Conservation (phyloP, 1,140 invertebrate genomes). For the Pseudoatta argentina region DNA sequence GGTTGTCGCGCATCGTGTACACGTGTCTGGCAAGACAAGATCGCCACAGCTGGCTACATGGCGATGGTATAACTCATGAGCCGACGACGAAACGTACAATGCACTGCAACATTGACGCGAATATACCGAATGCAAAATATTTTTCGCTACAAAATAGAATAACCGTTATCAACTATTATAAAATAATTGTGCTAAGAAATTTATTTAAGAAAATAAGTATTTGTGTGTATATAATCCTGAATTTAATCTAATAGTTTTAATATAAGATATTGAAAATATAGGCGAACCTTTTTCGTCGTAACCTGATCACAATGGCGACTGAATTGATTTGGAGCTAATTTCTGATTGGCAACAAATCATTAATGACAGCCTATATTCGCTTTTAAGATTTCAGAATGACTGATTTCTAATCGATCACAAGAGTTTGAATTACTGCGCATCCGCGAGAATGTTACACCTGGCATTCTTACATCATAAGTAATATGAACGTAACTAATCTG, state of each 20-base stretch:
- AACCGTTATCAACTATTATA: background rate
- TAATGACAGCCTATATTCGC: no score
- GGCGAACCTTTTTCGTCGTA: background rate
- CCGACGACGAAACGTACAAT: constrained; percentile 38
- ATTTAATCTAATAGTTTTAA: background rate
- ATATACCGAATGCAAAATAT: constrained; percentile 22
- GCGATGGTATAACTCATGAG: constrained; percentile 41
- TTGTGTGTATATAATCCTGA: background rate
- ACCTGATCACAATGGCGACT: no score
- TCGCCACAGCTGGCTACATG: constrained; percentile 60
- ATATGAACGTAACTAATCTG: no score
- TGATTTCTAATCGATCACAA: no score
- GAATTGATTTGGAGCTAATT: no score
- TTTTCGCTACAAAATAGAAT: background rate
- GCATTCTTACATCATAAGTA: no score
- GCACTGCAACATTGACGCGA: background rate
- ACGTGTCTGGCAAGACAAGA: constrained; percentile 69
- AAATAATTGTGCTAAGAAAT: background rate
- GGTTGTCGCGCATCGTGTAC: constrained; percentile 67
- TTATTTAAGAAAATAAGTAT: constrained; percentile 48
- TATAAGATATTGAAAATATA: background rate
- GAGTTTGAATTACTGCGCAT: no score
- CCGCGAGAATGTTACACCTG: no score
- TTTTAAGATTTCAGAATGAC: no score
- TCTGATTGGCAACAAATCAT: no score